Conservation (phyloP, 1,140 invertebrate genomes). For the Saccostrea glomerata region DNA sequence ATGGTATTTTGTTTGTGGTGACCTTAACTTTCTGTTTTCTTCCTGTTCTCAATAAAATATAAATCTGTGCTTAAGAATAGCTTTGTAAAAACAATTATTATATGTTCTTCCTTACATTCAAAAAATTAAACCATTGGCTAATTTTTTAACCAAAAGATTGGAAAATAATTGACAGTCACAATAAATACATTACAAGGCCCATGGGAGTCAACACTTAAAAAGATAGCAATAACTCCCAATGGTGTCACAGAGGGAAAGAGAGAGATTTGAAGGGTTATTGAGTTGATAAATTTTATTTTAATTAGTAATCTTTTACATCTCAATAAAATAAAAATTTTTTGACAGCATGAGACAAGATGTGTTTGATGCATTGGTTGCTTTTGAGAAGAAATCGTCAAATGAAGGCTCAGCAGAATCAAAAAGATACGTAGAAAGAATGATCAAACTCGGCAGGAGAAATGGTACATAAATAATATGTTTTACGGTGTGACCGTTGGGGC, state of each 20-base stretch:
- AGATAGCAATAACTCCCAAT: no score
- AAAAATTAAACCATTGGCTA: no score
- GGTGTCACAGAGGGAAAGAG: conserved; percentile 63
- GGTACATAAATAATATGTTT: conserved; percentile 77
- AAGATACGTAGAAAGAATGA: conserved; percentile 79
- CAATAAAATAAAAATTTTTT: not conserved
- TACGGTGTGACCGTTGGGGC: no score
- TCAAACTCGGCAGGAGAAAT: conserved; percentile 80
- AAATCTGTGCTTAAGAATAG: no score
- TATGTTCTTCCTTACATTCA: no score
- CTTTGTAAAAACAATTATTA: no score
- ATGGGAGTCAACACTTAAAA: conserved; percentile 50
- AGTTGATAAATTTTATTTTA: not conserved
- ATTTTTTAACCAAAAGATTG: conserved; percentile 65
- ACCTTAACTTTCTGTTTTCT: no score
- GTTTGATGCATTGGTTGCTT: conserved; percentile 80
- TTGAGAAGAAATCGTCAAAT: conserved; percentile 74
- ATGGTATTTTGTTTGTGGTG: no score
- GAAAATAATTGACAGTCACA: not conserved
- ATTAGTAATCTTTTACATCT: not conserved
- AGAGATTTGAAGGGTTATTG: no score
- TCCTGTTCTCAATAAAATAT: no score
- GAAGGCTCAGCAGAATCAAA: conserved; percentile 75
- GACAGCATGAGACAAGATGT: conserved; percentile 82
- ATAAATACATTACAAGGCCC: conserved; percentile 57